A percentile compares a stretch with the other conserved stretches of the same genome.
Evolutionary conservation across 2,888 invertebrate species (phyloP).

Genomic region (Actias luna): DNA sequence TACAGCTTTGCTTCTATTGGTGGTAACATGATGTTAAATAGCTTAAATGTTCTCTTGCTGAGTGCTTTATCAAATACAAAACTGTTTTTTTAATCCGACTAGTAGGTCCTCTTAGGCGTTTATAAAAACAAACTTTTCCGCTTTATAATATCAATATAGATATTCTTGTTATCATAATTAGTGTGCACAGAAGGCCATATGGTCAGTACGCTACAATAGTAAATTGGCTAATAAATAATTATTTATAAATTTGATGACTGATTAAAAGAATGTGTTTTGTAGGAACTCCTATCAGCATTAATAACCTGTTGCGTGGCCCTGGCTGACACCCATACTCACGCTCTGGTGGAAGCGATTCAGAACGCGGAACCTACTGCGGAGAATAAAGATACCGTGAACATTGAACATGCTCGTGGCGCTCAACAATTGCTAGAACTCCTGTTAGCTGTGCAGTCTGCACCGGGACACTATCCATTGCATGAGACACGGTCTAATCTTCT

Average conservation of each 20-base stretch:
- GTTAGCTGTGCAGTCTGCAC: conserved; percentile 88
- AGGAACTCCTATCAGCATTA: conserved; percentile 87
- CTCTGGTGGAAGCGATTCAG: conserved; percentile 61
- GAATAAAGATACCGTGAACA: conserved; percentile 33
- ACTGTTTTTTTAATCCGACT: too few species aligned
- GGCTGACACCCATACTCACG: conserved; percentile 86
- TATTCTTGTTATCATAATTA: too few species aligned
- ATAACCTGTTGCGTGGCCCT: conserved; percentile 86
- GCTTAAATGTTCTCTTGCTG: too few species aligned
- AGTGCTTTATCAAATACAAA: too few species aligned
- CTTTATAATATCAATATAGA: too few species aligned
- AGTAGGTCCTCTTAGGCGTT: too few species aligned
- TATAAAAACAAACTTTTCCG: too few species aligned
- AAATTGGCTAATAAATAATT: too few species aligned
- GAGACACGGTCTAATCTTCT: conserved; percentile 93
- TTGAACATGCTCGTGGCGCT: conserved; percentile 43
- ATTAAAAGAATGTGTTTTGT: conserved; percentile 18
- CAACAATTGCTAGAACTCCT: conserved; percentile 86
- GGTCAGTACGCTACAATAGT: too few species aligned
- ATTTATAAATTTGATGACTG: background rate
- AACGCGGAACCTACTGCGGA: conserved; percentile 38
- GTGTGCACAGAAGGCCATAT: too few species aligned
- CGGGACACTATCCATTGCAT: conserved; percentile 93
- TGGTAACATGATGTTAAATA: too few species aligned
- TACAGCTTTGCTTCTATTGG: too few species aligned